Evolutionary conservation across 2,113 vertebrate species (phyloP), one percentile per base, ranked within the genome.

Genomic region (Gopherus evgoodei): DNA sequence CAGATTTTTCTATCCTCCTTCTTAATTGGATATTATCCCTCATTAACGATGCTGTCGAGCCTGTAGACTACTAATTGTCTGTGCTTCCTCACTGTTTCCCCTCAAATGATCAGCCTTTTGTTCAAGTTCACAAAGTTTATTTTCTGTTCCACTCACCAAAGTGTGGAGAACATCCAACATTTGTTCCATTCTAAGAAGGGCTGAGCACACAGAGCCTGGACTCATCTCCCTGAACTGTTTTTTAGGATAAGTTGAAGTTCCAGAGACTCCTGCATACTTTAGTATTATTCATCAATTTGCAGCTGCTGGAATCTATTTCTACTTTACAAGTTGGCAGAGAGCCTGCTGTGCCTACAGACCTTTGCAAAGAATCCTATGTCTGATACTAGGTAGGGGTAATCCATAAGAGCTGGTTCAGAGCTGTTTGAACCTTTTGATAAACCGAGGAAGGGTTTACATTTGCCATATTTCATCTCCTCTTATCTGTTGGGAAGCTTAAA

Each of bases 61-160:
- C 93, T 95, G 91, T 90, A 96, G 88, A 94, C 90, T 94, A 96
- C 88, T 96, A 96, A 97, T 97, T 96, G 92, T 96, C 89, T 90
- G 92, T 86, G 82, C 82, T 92, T 95, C 93, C 83, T 94, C 94
- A 89, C 85, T 92, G 42, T 96, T 91, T 89, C 56, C 87, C 90
- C 95, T 78, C 76, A 86, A 95, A 93, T 91, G 79, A 97, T 95
- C 92, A 84, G 50, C 90, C 97, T 97, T 98, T 96, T 97, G 96
- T 97, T 96, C 93, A 89, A 95, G 87, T 93, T 97, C 95, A 97
- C 92, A 91, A 89, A 91, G 91, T 93, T 95, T 95, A 95, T 96
- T 97, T 97, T 97, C 96, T 96, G 87, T 96, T 96, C 95, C 87
- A 72, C 88, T 95, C 86, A 94, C 54, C 1, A 8, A 89, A 88